phyloP scores from a whole-genome alignment of 2,113 vertebrate species.

The Genyomyrus donnyi region DNA sequence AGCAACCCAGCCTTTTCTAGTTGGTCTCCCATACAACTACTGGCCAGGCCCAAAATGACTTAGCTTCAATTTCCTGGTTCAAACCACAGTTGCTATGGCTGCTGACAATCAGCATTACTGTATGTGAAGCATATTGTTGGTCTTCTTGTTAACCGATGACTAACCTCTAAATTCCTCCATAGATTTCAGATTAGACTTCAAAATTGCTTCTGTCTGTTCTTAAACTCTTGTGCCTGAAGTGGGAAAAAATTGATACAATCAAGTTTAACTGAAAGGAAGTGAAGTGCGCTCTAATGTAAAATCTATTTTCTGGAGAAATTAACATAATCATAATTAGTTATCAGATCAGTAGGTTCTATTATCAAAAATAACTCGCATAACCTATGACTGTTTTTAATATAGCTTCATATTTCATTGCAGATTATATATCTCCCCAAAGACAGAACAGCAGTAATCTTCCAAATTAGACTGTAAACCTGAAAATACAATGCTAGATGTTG shows the following conservation, averaged over 20 bases:
- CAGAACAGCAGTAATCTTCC: background rate
- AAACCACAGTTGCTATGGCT: background rate
- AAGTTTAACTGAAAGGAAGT: background rate
- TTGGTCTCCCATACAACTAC: background rate
- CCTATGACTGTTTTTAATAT: background rate
- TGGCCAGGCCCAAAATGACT: background rate
- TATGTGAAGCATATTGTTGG: background rate
- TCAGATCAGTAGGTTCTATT: background rate
- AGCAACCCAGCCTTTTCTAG: background rate
- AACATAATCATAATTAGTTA: background rate
- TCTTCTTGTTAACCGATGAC: background rate
- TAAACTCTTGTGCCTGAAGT: background rate
- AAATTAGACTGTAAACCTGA: background rate
- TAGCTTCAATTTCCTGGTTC: background rate
- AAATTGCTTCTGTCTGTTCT: background rate
- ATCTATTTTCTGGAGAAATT: constrained; percentile 1
- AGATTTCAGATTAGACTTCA: background rate
- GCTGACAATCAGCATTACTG: background rate
- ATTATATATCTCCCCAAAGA: background rate
- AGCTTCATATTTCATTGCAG: background rate
- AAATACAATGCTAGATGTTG: background rate
- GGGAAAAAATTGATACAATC: background rate
- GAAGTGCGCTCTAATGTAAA: background rate
- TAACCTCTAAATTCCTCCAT: background rate
- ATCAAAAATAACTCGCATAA: background rate